Evolutionary conservation across 2,888 invertebrate species (phyloP).

Genomic region (Melanchra persicariae): DNA sequence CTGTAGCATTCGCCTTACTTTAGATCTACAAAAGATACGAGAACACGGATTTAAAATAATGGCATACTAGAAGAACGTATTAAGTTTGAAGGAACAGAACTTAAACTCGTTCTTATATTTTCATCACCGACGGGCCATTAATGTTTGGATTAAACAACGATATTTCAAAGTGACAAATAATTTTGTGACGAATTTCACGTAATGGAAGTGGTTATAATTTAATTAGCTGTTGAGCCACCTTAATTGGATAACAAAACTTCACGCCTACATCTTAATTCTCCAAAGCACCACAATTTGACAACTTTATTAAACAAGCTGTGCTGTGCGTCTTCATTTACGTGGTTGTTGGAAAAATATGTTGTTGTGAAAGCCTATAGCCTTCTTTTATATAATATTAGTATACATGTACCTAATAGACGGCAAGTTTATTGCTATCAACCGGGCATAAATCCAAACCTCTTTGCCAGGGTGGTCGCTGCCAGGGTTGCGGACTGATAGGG

Average conservation of each 20-base stretch:
- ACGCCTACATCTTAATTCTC: neutral
- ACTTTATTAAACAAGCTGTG: too few species aligned
- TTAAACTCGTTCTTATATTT: neutral
- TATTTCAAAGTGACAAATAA: neutral
- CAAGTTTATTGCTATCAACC: too few species aligned
- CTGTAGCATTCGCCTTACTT: conserved; percentile 59
- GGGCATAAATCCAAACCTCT: too few species aligned
- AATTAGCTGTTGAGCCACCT: neutral
- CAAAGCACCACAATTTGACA: too few species aligned
- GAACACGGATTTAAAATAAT: conserved; percentile 38
- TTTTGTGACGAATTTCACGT: neutral
- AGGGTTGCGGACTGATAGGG: too few species aligned
- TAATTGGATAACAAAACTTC: neutral
- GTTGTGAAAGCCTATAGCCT: too few species aligned
- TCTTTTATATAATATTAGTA: too few species aligned
- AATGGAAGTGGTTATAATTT: neutral
- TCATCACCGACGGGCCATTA: neutral
- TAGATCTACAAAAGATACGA: conserved; percentile 66
- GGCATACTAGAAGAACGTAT: conserved; percentile 44
- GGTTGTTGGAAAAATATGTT: too few species aligned
- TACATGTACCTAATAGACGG: too few species aligned
- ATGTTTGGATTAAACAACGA: neutral
- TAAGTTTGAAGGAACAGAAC: neutral
- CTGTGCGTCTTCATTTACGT: too few species aligned
- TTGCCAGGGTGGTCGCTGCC: too few species aligned